These are phyloP conservation scores for Nymphalis io DNA, from an alignment of 1,140 invertebrate genomes.

Conservation along the genomic window DNA sequence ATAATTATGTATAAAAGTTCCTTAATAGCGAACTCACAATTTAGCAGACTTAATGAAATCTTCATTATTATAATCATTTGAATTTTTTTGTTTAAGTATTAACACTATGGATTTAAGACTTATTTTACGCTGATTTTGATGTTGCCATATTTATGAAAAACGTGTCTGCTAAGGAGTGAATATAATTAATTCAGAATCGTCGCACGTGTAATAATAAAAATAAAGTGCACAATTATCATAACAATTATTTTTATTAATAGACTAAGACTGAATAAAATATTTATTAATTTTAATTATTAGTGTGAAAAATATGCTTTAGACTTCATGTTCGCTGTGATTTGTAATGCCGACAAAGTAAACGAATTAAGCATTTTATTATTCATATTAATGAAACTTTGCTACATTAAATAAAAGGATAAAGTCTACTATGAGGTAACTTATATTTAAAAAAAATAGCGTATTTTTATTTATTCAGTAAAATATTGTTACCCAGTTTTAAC, in stretches of 20 bases:
- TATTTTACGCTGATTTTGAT: no score
- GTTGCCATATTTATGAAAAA: neutral
- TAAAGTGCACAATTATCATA: slow-evolving; percentile 60
- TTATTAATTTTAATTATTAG: slow-evolving; percentile 30
- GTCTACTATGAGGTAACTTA: no score
- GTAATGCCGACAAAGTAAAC: no score
- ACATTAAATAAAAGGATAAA: no score
- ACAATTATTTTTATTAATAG: slow-evolving; percentile 61
- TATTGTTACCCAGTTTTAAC: no score
- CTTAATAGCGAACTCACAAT: slow-evolving; percentile 48
- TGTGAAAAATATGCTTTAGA: slow-evolving; percentile 41
- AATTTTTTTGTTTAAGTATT: no score
- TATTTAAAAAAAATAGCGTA: no score
- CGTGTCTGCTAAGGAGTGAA: slow-evolving; percentile 54
- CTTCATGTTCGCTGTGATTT: slow-evolving; percentile 61
- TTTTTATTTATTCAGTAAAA: no score
- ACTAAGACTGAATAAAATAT: slow-evolving; percentile 69
- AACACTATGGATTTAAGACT: neutral
- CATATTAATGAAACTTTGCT: no score
- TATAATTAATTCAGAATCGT: slow-evolving; percentile 45
- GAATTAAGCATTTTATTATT: no score
- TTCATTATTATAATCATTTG: no score
- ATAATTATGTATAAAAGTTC: slow-evolving; percentile 66
- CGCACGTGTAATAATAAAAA: slow-evolving; percentile 62
- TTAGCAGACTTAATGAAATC: slow-evolving; percentile 7